Percentiles rank a stretch among this genome's conserved stretches.
These are phyloP conservation scores for Condylura cristata DNA, from an alignment of 2,113 vertebrate genomes.

Conservation along the genomic window DNA sequence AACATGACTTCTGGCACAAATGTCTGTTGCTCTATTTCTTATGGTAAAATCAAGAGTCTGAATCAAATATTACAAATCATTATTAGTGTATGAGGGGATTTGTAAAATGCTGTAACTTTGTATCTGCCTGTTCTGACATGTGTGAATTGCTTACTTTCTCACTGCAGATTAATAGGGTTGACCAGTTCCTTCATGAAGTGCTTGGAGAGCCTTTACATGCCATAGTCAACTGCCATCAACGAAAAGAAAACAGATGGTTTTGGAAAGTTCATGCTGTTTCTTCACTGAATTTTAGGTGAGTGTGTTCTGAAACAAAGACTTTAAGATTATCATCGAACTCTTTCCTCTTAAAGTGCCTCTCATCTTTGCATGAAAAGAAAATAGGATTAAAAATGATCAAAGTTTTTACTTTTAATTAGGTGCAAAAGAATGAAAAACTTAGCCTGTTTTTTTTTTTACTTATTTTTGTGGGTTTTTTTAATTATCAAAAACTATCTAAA, in stretches of 20 bases:
- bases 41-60: neutral
- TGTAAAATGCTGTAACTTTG: constrained; percentile 3
- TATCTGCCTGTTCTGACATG: constrained; percentile 23
- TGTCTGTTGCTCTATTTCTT: neutral
- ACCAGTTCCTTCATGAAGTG: constrained; percentile 49
- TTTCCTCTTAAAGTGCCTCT: neutral
- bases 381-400: constrained; percentile 51
- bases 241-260: constrained; percentile 73
- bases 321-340: neutral
- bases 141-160: constrained; percentile 20
- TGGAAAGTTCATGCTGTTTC: constrained; percentile 68
- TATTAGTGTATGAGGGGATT: neutral
- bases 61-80: neutral
- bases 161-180: constrained; percentile 52
- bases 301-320: constrained; percentile 15
- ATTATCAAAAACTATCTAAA: constrained; percentile 50
- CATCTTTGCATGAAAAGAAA: neutral
- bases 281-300: constrained; percentile 77
- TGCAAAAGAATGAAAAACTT: neutral
- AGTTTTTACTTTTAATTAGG: constrained; percentile 56
- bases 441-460: constrained; percentile 61
- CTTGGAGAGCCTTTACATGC: constrained; percentile 68
- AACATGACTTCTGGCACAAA: constrained; percentile 20
- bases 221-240: constrained; percentile 36
- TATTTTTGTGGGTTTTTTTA: constrained; percentile 72